Evolutionary conservation across 2,113 vertebrate genomes (phyloP).

Genomic region (Catharus minimus): DNA sequence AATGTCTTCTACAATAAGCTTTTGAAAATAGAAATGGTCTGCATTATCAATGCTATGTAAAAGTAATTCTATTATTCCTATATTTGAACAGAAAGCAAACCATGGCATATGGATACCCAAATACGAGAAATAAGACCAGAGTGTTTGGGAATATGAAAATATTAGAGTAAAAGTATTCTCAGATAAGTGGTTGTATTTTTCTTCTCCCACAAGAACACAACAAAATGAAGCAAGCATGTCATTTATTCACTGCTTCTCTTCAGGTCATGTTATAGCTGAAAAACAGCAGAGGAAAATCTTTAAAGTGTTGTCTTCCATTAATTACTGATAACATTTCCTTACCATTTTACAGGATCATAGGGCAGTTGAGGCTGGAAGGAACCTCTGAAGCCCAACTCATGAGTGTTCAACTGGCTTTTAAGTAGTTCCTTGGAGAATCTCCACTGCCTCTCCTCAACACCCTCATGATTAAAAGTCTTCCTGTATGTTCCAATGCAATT

Average conservation of each 20-base stretch:
- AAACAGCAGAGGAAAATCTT: background rate
- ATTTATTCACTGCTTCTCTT: background rate
- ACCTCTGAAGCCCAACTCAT: background rate
- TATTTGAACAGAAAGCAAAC: background rate
- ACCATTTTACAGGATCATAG: background rate
- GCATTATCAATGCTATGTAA: background rate
- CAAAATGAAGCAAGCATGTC: background rate
- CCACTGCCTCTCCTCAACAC: background rate
- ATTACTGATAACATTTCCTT: background rate
- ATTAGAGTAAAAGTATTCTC: background rate
- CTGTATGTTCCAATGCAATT: accelerated
- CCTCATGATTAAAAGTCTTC: background rate
- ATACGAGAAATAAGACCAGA: background rate
- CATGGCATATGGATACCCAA: background rate
- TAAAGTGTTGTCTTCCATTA: background rate
- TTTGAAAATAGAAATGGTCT: conserved; percentile 18
- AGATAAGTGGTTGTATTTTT: conserved; percentile 10
- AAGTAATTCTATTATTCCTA: background rate
- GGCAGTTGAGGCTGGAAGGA: background rate
- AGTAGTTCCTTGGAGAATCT: background rate
- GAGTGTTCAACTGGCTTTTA: background rate
- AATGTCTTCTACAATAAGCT: background rate
- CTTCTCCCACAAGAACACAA: background rate
- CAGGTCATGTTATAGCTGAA: background rate
- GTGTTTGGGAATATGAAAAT: background rate